Evolutionary conservation across 2,888 invertebrate species (phyloP).

Genomic region (Isoperla grammatica): DNA sequence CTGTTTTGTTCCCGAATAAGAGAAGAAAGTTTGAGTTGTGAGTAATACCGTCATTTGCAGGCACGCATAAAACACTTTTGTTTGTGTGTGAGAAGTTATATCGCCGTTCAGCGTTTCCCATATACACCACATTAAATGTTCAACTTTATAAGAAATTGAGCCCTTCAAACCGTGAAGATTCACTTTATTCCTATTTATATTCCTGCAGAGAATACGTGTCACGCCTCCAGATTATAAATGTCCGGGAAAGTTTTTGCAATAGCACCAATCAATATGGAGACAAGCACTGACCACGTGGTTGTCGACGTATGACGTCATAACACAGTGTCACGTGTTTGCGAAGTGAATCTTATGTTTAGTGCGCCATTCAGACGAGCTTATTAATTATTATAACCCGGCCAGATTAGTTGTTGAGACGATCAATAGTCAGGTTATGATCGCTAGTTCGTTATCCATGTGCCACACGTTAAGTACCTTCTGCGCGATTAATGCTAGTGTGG

Average conservation of each 20-base stretch:
- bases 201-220: not conserved
- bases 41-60: constrained; percentile 22
- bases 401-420: too few relatives aligned
- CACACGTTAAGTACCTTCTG: too few relatives aligned
- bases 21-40: constrained; percentile 14
- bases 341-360: too few relatives aligned
- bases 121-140: constrained; percentile 6
- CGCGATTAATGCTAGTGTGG: too few relatives aligned
- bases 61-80: constrained; percentile 19
- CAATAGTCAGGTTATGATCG: too few relatives aligned
- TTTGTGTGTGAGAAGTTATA: constrained; percentile 15
- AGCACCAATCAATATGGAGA: not conserved
- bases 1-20: constrained; percentile 16
- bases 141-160: constrained; percentile 11
- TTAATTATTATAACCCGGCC: too few relatives aligned
- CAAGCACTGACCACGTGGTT: too few relatives aligned
- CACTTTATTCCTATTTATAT: constrained; percentile 7
- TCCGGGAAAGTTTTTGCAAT: not conserved
- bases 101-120: constrained; percentile 1
- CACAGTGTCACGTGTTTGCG: too few relatives aligned
- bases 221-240: not conserved
- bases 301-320: too few relatives aligned
- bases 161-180: constrained; percentile 2
- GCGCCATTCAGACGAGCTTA: too few relatives aligned
- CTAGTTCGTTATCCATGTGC: too few relatives aligned